Percentiles rank a stretch among this genome's conserved stretches.
phyloP scores from a whole-genome alignment of 2,797 vertebrate species.

The Parotocinclus haroldoi region DNA sequence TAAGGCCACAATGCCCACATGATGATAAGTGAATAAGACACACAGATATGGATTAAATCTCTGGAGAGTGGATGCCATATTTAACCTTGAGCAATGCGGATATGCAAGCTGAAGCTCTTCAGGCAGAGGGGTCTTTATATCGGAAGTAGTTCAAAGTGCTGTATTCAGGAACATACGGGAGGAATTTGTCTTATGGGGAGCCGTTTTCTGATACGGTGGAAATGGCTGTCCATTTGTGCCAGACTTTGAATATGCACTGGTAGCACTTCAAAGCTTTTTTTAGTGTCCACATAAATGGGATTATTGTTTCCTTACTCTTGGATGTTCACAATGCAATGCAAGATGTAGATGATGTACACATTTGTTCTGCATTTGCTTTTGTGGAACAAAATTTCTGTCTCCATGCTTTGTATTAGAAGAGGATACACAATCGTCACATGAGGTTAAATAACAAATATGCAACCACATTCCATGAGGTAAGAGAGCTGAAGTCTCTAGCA shows the following conservation, averaged over 20 bases:
- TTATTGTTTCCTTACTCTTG: conserved; percentile 19
- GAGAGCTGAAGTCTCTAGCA: conserved; percentile 37
- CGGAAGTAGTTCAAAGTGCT: conserved; percentile 42
- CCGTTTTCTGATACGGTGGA: conserved; percentile 34
- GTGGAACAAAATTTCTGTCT: conserved; percentile 4
- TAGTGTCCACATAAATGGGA: not conserved
- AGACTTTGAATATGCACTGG: conserved; percentile 7
- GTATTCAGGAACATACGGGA: conserved; percentile 27
- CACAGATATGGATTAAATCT: conserved; percentile 43
- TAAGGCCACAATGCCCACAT: conserved; percentile 4
- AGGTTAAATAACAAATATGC: conserved; percentile 71
- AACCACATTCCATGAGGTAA: conserved; percentile 76
- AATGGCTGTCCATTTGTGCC: conserved; percentile 30
- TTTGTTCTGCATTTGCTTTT: conserved; percentile 17
- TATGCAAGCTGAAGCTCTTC: conserved; percentile 25
- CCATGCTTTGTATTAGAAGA: conserved; percentile 58
- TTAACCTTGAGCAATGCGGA: conserved; percentile 37
- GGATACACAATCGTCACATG: conserved; percentile 66
- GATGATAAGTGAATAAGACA: conserved; percentile 47
- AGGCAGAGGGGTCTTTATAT: conserved; percentile 35
- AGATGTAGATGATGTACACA: conserved; percentile 1
- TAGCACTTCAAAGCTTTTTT: conserved; percentile 31
- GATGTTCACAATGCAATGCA: conserved; percentile 1
- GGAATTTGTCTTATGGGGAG: conserved; percentile 28
- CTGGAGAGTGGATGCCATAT: conserved; percentile 35